These are phyloP conservation scores for Datnioides undecimradiatus DNA, from an alignment of 2,113 vertebrate genomes.

Conservation along the genomic window DNA sequence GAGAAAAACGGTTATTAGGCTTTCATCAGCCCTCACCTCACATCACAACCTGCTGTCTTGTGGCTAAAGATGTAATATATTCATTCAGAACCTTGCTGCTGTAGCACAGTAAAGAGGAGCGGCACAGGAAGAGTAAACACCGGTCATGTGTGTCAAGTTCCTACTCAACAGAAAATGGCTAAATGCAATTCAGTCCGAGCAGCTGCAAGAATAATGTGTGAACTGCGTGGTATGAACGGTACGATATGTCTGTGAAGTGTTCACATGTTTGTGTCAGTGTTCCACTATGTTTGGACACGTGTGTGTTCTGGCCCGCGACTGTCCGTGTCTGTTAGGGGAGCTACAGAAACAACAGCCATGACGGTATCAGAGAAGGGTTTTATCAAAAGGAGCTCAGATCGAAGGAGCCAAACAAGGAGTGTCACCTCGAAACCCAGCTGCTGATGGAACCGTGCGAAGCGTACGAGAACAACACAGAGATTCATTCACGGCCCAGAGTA, in stretches of 20 bases:
- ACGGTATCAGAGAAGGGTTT: slow-evolving; percentile 55
- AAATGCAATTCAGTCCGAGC: slow-evolving; percentile 26
- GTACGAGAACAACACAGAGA: slow-evolving; percentile 70
- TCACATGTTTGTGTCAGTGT: slow-evolving; percentile 23
- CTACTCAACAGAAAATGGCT: slow-evolving; percentile 19
- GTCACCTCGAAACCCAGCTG: slow-evolving; percentile 65
- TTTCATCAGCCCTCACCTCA: slow-evolving; percentile 16
- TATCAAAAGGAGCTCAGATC: slow-evolving; percentile 65
- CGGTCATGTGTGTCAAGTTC: slow-evolving; percentile 29
- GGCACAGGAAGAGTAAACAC: slow-evolving; percentile 8
- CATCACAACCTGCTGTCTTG: slow-evolving; percentile 26
- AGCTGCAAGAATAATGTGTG: slow-evolving; percentile 38
- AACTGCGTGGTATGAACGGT: slow-evolving; percentile 3
- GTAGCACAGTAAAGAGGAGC: slow-evolving; percentile 1
- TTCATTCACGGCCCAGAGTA: slow-evolving; percentile 76
- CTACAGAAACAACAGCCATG: slow-evolving; percentile 40
- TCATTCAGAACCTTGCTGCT: slow-evolving; percentile 2
- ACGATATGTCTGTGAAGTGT: slow-evolving; percentile 22
- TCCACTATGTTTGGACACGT: slow-evolving; percentile 18
- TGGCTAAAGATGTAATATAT: slow-evolving; percentile 8
- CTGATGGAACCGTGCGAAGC: slow-evolving; percentile 67
- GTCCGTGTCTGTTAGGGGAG: slow-evolving; percentile 20
- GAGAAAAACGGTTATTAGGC: slow-evolving; percentile 42
- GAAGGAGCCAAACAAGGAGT: slow-evolving; percentile 38
- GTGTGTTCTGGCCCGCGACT: slow-evolving; percentile 21